These are phyloP conservation scores for Dorcus hopei DNA, from an alignment of 2,888 invertebrate species.

Conservation along the genomic window DNA sequence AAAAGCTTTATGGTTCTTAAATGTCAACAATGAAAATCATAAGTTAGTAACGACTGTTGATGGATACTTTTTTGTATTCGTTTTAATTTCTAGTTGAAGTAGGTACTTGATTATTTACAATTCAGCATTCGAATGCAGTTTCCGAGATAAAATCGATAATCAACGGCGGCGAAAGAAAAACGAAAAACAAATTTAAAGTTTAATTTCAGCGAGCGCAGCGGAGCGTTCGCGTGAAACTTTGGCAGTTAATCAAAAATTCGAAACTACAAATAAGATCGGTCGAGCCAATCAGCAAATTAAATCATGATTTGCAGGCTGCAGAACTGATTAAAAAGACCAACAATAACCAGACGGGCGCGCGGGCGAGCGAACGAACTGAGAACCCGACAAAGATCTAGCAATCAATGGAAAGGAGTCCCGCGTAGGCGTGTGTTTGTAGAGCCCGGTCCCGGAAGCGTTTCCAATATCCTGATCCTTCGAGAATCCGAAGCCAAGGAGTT, in stretches of 20 bases:
- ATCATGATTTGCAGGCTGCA: conserved; percentile 21
- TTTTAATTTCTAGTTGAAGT: too few species aligned
- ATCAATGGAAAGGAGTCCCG: neutral
- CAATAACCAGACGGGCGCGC: neutral
- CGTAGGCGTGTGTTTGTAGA: neutral
- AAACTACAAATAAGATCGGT: conserved; percentile 19
- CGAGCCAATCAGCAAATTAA: conserved; percentile 30
- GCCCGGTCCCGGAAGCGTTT: neutral
- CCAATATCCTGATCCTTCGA: conserved; percentile 4
- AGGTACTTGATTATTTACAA: too few species aligned
- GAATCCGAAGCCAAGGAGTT: conserved; percentile 4
- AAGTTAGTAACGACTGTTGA: too few species aligned
- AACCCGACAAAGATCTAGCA: neutral
- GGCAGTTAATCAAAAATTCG: conserved; percentile 14
- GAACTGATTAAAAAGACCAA: neutral
- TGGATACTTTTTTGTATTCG: too few species aligned
- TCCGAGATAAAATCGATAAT: too few species aligned
- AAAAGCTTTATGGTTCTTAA: too few species aligned
- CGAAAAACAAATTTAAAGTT: too few species aligned
- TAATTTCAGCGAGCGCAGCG: too few species aligned
- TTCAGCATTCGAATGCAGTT: too few species aligned
- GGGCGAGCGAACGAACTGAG: neutral
- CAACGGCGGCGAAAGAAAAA: too few species aligned
- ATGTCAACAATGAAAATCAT: too few species aligned
- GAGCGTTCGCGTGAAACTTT: too few species aligned